phyloP scores from a whole-genome alignment of 2,113 vertebrate species.

The Chloebia gouldiae region DNA sequence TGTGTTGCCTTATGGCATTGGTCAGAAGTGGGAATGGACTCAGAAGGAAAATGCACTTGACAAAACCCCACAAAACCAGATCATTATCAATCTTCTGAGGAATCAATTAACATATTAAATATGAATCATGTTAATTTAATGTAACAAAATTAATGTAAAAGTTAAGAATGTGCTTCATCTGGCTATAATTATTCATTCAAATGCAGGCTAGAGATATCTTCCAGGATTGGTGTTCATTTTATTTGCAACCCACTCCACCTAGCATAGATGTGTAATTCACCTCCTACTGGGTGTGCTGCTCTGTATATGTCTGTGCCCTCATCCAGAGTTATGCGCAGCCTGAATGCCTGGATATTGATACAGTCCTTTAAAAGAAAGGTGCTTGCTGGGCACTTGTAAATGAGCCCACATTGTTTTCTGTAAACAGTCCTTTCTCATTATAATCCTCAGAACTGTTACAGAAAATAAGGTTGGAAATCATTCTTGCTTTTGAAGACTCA shows the following conservation, averaged over 20 bases:
- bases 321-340: neutral
- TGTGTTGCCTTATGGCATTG: neutral
- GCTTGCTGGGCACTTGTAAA: neutral
- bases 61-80: neutral
- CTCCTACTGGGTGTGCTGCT: neutral
- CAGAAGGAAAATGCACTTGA: neutral
- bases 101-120: neutral
- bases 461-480: neutral
- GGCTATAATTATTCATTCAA: neutral
- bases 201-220: neutral
- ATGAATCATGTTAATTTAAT: neutral
- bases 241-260: neutral
- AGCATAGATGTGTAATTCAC: neutral
- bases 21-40: neutral
- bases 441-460: neutral
- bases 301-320: neutral
- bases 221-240: neutral
- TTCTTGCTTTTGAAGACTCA: neutral
- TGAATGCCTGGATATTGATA: neutral
- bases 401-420: neutral
- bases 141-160: neutral
- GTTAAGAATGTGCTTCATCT: neutral
- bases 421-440: neutral
- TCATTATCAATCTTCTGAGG: neutral
- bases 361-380: neutral